A percentile compares a stretch with the other conserved stretches of the same genome.
Conservation (phyloP, 2,888 invertebrate species). For the Trichogramma evanescens region DNA sequence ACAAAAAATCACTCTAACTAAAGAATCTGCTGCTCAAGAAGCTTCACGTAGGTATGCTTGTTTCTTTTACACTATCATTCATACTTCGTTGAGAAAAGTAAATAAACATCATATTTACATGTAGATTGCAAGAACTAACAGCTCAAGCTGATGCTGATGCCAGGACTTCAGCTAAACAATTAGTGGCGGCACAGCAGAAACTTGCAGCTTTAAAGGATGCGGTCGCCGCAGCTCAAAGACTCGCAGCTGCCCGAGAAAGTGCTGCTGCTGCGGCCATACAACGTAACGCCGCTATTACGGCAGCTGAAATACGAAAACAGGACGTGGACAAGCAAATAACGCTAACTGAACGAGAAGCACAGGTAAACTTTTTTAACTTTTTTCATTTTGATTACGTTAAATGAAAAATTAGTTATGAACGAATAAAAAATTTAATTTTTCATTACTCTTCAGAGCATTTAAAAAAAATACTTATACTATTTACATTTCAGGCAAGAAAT, state of each 20-base stretch:
- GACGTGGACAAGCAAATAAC: conserved; percentile 44
- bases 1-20: conserved; percentile 66
- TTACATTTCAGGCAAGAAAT: conserved; percentile 34
- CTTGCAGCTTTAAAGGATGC: conserved; percentile 64
- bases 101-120: neutral
- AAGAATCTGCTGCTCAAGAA: conserved; percentile 60
- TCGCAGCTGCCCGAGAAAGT: conserved; percentile 65
- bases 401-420: neutral
- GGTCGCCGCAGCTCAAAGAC: conserved; percentile 65
- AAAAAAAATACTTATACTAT: neutral
- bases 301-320: conserved; percentile 60
- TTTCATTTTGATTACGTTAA: neutral
- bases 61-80: neutral
- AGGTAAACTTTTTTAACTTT: conserved; percentile 27
- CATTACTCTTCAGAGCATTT: neutral
- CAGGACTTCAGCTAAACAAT: conserved; percentile 55
- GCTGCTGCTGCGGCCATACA: conserved; percentile 68
- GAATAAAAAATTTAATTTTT: neutral
- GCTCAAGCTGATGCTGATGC: conserved; percentile 40
- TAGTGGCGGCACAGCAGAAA: conserved; percentile 55
- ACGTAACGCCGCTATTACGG: conserved; percentile 62
- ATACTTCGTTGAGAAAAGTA: neutral
- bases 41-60: conserved; percentile 39
- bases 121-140: conserved; percentile 40
- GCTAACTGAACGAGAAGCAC: conserved; percentile 42